These are phyloP conservation scores for Gavia stellata DNA, from an alignment of 2,113 vertebrate genomes.

Conservation along the genomic window DNA sequence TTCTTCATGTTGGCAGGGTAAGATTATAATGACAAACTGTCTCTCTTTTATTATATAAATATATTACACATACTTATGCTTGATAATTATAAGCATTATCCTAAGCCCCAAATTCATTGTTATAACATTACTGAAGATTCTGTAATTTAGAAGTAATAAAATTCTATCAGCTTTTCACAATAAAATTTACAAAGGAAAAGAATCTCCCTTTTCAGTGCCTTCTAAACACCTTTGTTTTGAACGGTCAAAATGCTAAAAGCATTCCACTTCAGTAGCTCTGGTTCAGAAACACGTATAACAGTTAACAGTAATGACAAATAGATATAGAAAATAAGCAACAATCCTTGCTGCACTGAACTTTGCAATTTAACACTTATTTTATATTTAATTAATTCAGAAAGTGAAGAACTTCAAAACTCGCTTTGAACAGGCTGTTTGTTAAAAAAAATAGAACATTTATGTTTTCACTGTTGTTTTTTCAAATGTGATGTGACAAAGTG, in stretches of 20 bases:
- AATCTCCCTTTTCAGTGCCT: not conserved
- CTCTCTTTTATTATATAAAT: not conserved
- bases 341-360: constrained; percentile 64
- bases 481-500: constrained; percentile 88
- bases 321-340: constrained; percentile 45
- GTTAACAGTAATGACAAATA: constrained; percentile 59
- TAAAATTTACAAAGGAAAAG: constrained; percentile 60
- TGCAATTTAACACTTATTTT: constrained; percentile 74
- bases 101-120: not conserved
- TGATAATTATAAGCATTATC: not conserved
- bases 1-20: not conserved
- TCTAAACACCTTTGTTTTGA: constrained; percentile 54
- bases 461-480: constrained; percentile 87
- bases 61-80: not conserved
- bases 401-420: constrained; percentile 66
- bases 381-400: constrained; percentile 78
- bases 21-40: not conserved
- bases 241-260: constrained; percentile 23
- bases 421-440: constrained; percentile 80
- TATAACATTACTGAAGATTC: not conserved
- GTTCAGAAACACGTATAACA: constrained; percentile 12
- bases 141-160: constrained; percentile 38
- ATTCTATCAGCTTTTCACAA: constrained; percentile 4
- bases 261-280: constrained; percentile 52
- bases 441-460: constrained; percentile 76